Conservation (phyloP, 1,140 invertebrate species). For the Bicyclus anynana region DNA sequence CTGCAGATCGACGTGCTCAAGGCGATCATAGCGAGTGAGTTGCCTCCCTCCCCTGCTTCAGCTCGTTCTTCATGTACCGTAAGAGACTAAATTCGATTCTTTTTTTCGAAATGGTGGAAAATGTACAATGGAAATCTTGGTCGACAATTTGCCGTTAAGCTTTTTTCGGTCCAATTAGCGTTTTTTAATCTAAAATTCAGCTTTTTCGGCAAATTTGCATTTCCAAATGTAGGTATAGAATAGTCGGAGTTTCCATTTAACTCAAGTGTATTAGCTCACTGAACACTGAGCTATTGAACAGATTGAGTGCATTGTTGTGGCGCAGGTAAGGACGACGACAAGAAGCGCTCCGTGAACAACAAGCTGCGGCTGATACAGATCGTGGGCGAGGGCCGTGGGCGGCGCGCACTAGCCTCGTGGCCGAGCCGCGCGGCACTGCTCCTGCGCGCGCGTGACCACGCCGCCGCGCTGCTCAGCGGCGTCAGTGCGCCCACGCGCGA, state of each 20-base stretch:
- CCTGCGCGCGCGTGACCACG: conserved; percentile 87
- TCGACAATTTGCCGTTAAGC: too few relatives aligned
- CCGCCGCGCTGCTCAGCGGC: conserved; percentile 85
- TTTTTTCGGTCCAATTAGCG: too few relatives aligned
- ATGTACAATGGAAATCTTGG: too few relatives aligned
- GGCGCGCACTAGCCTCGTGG: conserved; percentile 87
- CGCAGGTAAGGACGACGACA: conserved; percentile 83
- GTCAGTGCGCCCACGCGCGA: conserved; percentile 29
- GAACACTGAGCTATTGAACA: background rate
- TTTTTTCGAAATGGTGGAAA: too few relatives aligned
- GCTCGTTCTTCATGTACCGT: too few relatives aligned
- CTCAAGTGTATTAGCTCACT: too few relatives aligned
- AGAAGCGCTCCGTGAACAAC: conserved; percentile 77
- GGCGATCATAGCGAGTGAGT: conserved; percentile 86
- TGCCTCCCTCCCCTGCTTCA: too few relatives aligned
- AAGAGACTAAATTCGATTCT: too few relatives aligned
- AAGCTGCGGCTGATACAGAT: conserved; percentile 86
- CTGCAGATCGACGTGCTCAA: conserved; percentile 92
- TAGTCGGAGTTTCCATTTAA: too few relatives aligned
- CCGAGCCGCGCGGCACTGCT: conserved; percentile 86
- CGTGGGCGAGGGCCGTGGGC: conserved; percentile 85
- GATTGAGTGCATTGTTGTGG: background rate
- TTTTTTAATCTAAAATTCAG: too few relatives aligned
- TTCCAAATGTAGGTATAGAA: too few relatives aligned
- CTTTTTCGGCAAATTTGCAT: too few relatives aligned